Conservation (phyloP, 2,113 vertebrate genomes). For the Entosphenus tridentatus region DNA sequence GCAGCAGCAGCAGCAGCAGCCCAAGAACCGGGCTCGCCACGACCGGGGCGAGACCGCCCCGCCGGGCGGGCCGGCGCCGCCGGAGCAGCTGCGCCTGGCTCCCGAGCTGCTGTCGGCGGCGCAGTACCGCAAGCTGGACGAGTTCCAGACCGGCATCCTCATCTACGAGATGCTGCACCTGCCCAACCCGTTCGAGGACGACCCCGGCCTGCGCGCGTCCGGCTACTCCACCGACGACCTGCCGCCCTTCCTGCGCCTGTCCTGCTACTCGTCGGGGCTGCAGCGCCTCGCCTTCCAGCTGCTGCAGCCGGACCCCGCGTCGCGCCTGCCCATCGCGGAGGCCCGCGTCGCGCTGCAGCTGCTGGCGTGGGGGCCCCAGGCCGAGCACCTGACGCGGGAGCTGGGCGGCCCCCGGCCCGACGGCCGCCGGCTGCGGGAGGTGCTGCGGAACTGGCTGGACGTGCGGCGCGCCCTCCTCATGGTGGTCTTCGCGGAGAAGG, state of each 20-base stretch:
- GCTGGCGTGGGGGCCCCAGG: slow-evolving; percentile 42
- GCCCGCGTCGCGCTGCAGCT: slow-evolving; percentile 24
- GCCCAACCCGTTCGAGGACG: slow-evolving; percentile 11
- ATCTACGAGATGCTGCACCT: slow-evolving; percentile 23
- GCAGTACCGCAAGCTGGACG: slow-evolving; percentile 12
- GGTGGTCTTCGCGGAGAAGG: slow-evolving; percentile 28
- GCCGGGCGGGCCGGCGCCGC: slow-evolving; percentile 8
- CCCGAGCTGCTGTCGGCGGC: neutral
- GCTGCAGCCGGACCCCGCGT: slow-evolving; percentile 14
- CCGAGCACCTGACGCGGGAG: slow-evolving; percentile 6
- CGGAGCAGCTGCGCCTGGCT: neutral
- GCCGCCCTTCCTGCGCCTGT: slow-evolving; percentile 11
- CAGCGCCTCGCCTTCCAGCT: slow-evolving; percentile 21
- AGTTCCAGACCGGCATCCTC: slow-evolving; percentile 20
- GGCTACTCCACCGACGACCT: slow-evolving; percentile 9
- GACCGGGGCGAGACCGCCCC: neutral
- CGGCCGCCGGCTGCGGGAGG: slow-evolving; percentile 8
- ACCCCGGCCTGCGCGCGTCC: neutral
- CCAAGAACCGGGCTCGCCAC: too few species aligned
- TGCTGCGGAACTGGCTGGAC: slow-evolving; percentile 20
- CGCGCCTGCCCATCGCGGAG: slow-evolving; percentile 14
- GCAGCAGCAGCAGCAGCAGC: slow-evolving; percentile 4
- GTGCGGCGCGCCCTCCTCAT: slow-evolving; percentile 29
- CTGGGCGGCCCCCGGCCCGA: slow-evolving; percentile 15
- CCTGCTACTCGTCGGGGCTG: slow-evolving; percentile 19